Percentiles rank a stretch among this genome's conserved stretches.
Conservation (phyloP, 2,888 invertebrate species). For the Thyatira batis region DNA sequence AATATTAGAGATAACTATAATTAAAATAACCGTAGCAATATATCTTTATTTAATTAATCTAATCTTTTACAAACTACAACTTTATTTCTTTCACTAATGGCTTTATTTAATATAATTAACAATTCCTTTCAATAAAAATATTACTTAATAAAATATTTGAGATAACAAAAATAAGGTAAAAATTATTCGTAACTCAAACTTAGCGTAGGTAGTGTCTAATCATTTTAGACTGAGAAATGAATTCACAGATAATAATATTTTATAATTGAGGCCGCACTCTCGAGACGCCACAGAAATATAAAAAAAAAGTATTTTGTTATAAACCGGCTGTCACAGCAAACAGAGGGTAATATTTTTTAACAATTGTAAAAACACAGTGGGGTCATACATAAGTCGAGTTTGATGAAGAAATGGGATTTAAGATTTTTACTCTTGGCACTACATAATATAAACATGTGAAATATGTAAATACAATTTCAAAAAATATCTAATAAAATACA, state of each 20-base stretch:
- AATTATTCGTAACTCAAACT: constrained; percentile 18
- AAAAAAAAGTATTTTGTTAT: no score
- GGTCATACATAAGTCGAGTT: no score
- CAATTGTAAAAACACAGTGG: no score
- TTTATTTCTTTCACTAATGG: constrained; percentile 60
- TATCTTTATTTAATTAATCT: constrained; percentile 28
- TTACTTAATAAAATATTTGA: constrained; percentile 33
- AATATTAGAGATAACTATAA: constrained; percentile 31
- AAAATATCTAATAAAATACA: no score
- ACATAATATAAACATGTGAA: no score
- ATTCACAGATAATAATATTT: not conserved
- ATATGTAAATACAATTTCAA: no score
- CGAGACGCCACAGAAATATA: not conserved
- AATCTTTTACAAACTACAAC: constrained; percentile 1
- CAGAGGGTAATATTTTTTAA: no score
- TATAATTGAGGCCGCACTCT: not conserved
- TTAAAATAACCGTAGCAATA: constrained; percentile 40
- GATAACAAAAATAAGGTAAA: constrained; percentile 29
- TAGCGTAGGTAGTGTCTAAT: constrained; percentile 4
- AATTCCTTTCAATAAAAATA: constrained; percentile 29
- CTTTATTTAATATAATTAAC: constrained; percentile 49
- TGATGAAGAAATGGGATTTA: no score
- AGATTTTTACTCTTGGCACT: no score
- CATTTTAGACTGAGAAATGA: constrained; percentile 3
- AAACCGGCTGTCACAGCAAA: no score